Conservation (phyloP, 2,113 vertebrate species). For the Puffinus mauretanicus region DNA sequence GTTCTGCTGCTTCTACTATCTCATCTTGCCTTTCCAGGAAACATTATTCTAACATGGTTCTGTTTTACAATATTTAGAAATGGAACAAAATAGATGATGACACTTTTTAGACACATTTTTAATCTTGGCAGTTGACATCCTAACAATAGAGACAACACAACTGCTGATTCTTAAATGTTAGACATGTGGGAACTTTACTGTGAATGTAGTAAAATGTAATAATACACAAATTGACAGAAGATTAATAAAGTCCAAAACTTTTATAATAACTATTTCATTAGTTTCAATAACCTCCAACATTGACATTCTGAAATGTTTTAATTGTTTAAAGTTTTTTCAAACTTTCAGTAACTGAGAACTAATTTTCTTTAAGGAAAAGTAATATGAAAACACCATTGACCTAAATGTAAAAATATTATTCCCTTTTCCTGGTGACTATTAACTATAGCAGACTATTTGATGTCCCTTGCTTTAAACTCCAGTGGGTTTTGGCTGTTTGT, state of each 20-base stretch:
- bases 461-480: neutral
- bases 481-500: rapidly evolving
- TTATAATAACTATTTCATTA: neutral
- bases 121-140: neutral
- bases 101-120: neutral
- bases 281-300: neutral
- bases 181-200: neutral
- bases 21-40: neutral
- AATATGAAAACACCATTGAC: neutral
- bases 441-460: neutral
- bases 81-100: neutral
- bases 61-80: neutral
- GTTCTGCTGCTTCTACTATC: neutral
- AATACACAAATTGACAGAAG: neutral
- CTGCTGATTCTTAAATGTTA: neutral
- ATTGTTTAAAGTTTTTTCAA: neutral
- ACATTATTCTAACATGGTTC: neutral
- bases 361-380: neutral
- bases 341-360: neutral
- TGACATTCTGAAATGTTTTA: neutral
- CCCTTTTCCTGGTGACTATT: neutral
- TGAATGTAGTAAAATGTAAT: neutral
- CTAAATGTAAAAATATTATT: neutral
- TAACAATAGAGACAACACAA: neutral
- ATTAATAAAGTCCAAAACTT: neutral